Evolutionary conservation across 1,140 invertebrate species (phyloP).

Genomic region (Solenopsis invicta): DNA sequence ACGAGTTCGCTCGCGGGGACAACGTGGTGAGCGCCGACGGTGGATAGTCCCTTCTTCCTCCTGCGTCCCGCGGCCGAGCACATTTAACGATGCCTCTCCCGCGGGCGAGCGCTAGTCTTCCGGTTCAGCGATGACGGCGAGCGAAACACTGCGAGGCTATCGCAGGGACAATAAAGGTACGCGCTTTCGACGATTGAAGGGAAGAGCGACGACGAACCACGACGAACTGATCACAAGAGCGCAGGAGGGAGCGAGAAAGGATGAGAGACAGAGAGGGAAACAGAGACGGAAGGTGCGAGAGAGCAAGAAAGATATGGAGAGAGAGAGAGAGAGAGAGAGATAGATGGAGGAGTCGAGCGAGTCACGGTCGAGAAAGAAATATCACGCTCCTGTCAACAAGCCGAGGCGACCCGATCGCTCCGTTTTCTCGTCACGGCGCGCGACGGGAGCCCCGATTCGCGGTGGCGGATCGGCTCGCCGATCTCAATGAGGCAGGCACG

Average conservation of each 20-base stretch:
- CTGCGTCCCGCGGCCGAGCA: conserved; percentile 31
- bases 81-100: conserved; percentile 66
- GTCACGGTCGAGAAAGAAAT: neutral
- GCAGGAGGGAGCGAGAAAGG: neutral
- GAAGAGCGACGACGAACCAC: conserved; percentile 24
- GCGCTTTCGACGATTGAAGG: conserved; percentile 30
- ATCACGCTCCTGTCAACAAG: conserved; percentile 31
- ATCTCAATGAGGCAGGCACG: neutral
- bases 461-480: neutral
- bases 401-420: neutral
- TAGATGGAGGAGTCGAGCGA: neutral
- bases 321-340: neutral
- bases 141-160: neutral
- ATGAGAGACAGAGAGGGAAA: neutral
- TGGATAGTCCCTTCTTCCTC: conserved; percentile 27
- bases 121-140: neutral
- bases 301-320: neutral
- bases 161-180: conserved; percentile 20
- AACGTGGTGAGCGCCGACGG: conserved; percentile 4
- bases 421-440: neutral
- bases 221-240: neutral
- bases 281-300: neutral
- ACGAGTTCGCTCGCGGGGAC: conserved; percentile 12
- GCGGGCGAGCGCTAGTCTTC: neutral
- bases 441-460: too few relatives aligned